These are phyloP conservation scores for Cantharis flavilabris DNA, from an alignment of 2,888 invertebrate species.

Conservation along the genomic window DNA sequence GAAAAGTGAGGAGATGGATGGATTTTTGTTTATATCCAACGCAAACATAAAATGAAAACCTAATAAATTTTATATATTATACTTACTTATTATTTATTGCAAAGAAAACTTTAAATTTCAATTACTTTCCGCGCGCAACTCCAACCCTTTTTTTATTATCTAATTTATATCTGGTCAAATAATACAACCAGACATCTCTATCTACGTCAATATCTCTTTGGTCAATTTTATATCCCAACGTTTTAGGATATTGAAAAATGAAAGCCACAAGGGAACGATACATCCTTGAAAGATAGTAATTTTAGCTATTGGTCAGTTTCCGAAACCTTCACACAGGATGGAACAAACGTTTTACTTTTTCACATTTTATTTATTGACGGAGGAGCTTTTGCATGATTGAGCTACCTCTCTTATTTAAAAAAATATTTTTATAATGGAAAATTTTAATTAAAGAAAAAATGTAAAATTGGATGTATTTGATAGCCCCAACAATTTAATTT, in stretches of 20 bases:
- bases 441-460: neutral
- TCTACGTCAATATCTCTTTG: slow-evolving; percentile 46
- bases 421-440: neutral
- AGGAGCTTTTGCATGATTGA: neutral
- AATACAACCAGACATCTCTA: slow-evolving; percentile 31
- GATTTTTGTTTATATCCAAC: slow-evolving; percentile 45
- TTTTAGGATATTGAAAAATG: slow-evolving; percentile 55
- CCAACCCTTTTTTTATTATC: neutral
- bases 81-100: neutral
- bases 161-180: slow-evolving; percentile 18
- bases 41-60: slow-evolving; percentile 1
- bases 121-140: neutral
- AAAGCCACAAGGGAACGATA: slow-evolving; percentile 51
- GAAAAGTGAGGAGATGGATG: slow-evolving; percentile 50
- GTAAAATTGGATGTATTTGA: neutral
- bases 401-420: too few relatives aligned
- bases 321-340: slow-evolving; percentile 6
- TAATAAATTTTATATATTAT: neutral
- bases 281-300: slow-evolving; percentile 46
- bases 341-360: neutral
- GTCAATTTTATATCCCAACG: slow-evolving; percentile 52
- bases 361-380: neutral
- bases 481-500: neutral
- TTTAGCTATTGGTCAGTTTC: slow-evolving; percentile 37
- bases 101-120: neutral